phyloP scores from a whole-genome alignment of 1,140 invertebrate genomes.

The Forficula auricularia region DNA sequence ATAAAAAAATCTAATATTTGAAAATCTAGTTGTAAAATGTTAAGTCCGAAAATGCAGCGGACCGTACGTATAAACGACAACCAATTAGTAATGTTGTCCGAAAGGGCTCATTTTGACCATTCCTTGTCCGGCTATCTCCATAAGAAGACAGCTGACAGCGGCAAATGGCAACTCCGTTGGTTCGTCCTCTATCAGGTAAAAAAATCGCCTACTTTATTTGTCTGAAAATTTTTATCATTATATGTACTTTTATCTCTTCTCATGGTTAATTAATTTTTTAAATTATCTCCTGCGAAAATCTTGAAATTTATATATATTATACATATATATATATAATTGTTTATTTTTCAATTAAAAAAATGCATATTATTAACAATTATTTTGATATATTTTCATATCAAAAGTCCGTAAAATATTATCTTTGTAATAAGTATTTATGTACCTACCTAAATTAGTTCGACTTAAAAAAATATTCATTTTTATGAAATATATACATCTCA shows the following conservation, averaged over 20 bases:
- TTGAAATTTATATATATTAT: no score
- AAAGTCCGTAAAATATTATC: no score
- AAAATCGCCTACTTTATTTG: background rate
- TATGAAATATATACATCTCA: no score
- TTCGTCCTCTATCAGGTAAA: conserved; percentile 78
- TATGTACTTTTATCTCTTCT: conserved; percentile 1
- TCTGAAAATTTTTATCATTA: no score
- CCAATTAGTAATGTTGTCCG: conserved; percentile 65
- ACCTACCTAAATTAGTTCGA: no score
- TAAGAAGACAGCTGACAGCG: conserved; percentile 67
- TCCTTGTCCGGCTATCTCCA: conserved; percentile 61
- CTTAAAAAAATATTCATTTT: no score
- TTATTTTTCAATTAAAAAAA: no score
- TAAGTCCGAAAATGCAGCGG: conserved; percentile 70
- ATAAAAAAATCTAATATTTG: no score
- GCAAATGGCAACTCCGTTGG: conserved; percentile 79
- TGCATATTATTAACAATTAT: no score
- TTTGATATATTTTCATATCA: no score
- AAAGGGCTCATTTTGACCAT: conserved; percentile 64
- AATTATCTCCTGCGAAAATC: background rate
- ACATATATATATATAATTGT: no score
- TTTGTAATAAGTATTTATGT: no score
- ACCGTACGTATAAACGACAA: conserved; percentile 62
- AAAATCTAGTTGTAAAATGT: conserved; percentile 27
- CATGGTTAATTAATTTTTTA: background rate